Percentiles rank a stretch among this genome's conserved stretches.
phyloP scores from a whole-genome alignment of 2,888 invertebrate genomes.

The Protula sp. region DNA sequence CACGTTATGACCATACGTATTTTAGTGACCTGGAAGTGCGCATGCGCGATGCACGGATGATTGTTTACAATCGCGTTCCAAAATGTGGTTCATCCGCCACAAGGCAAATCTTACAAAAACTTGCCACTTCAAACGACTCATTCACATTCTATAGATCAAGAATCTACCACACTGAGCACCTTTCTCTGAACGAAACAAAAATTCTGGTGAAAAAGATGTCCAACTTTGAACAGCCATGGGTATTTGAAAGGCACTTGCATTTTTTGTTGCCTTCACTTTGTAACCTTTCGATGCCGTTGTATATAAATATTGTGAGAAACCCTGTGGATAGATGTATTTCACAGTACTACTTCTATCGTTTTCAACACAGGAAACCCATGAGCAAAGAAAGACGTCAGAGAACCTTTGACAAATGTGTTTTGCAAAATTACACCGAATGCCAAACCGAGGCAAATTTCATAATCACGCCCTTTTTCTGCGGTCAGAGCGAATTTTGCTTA shows the following conservation, averaged over 20 bases:
- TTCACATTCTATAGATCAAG: too few relatives aligned
- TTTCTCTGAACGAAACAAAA: too few relatives aligned
- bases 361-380: neutral
- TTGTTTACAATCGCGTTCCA: too few relatives aligned
- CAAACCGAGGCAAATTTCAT: neutral
- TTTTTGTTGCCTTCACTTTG: neutral
- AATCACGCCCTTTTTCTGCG: neutral
- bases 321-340: neutral
- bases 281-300: neutral
- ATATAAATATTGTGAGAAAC: neutral
- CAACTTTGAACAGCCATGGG: too few relatives aligned
- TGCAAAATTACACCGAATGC: neutral
- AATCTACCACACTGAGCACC: too few relatives aligned
- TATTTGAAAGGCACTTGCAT: neutral
- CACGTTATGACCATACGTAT: too few relatives aligned
- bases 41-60: too few relatives aligned
- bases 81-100: too few relatives aligned
- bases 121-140: too few relatives aligned
- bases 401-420: neutral
- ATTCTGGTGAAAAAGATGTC: too few relatives aligned
- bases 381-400: neutral
- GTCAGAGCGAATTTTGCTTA: neutral
- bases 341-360: neutral
- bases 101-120: too few relatives aligned
- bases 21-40: too few relatives aligned